Base-by-base conservation (phyloP, 35 echinoderm and acorn worm species). In the Apostichopus japonicus region DNA sequence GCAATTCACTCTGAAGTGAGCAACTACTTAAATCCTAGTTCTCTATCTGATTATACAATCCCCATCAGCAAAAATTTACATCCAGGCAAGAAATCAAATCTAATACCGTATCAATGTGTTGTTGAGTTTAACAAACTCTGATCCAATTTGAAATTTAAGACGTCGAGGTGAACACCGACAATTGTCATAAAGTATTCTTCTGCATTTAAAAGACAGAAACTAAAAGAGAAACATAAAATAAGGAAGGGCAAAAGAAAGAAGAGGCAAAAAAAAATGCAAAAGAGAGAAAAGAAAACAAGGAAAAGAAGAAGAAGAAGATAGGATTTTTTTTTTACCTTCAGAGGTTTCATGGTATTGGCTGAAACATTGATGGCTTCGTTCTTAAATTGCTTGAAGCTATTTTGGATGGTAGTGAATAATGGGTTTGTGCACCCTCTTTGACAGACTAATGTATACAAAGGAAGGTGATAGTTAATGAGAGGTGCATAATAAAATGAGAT, bases 111-210 rank as follows among this genome's bases (percentile, higher is more conserved):
- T 19, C 33, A 44, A 44, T 44, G 33, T 75, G 71, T 75, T 75
- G 17, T 19, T 19, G 17, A 75, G 71, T 21, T 44, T 19, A 75
- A 23, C 71, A 75, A 23, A 75, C 71, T 75, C 71, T n/a, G 71
- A 75, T 75, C 71, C 71, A 75, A 75, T 75, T 75, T 75, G 71
- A 75, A 75, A 75, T 75, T 75, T 75, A 75, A 75, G 71, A 75
- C 22, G 71, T 14, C n/a, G 71, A 75, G 71, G 71, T 75, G 71
- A 75, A 75, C 23, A 75, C 14, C 11, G 71, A 75, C 71, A 75
- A 75, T 75, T 75, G 71, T 75, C 71, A 75, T 75, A 75, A 75
- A 75, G 71, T 44, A 44, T 44, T 14, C 71, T 75, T 75, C 13
- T 75, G 71, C 71, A 19, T 75, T 75, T 75, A 75, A 61, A 61